Evolutionary conservation across 2,797 vertebrate species (phyloP).

Genomic region (Cyclura pinguis): DNA sequence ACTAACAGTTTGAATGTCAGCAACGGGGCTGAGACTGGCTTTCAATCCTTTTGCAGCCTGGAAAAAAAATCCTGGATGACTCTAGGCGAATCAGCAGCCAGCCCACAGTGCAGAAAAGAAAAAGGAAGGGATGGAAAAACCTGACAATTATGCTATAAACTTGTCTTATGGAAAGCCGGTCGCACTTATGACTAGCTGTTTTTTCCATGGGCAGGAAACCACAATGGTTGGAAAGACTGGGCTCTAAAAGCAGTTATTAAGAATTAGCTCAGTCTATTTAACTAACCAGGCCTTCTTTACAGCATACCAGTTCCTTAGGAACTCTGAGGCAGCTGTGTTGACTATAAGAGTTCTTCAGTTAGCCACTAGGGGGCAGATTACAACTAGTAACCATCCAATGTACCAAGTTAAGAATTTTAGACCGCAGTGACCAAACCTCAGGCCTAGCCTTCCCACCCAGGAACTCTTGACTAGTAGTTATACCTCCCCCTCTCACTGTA

Average conservation of each 20-base stretch:
- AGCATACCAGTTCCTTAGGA: neutral
- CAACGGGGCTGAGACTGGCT: neutral
- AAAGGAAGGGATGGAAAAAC: neutral
- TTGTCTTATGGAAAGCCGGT: neutral
- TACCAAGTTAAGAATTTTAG: neutral
- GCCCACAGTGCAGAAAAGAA: neutral
- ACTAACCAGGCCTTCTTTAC: no score
- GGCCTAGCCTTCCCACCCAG: no score
- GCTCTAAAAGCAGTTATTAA: neutral
- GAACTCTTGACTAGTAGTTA: constrained; percentile 36
- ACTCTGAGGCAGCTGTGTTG: no score
- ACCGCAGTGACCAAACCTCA: neutral
- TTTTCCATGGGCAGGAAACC: no score
- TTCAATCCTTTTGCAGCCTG: neutral
- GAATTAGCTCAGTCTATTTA: neutral
- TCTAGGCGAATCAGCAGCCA: neutral
- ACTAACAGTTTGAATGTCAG: neutral
- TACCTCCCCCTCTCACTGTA: neutral
- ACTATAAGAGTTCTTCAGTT: constrained; percentile 1
- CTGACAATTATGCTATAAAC: neutral
- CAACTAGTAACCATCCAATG: constrained; percentile 57
- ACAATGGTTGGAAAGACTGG: neutral
- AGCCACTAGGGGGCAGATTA: constrained; percentile 71
- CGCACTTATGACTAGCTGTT: neutral
- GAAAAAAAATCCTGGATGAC: no score